Evolutionary conservation across 2,888 invertebrate genomes (phyloP).

Genomic region (Hydrotaea cyrtoneurina): DNA sequence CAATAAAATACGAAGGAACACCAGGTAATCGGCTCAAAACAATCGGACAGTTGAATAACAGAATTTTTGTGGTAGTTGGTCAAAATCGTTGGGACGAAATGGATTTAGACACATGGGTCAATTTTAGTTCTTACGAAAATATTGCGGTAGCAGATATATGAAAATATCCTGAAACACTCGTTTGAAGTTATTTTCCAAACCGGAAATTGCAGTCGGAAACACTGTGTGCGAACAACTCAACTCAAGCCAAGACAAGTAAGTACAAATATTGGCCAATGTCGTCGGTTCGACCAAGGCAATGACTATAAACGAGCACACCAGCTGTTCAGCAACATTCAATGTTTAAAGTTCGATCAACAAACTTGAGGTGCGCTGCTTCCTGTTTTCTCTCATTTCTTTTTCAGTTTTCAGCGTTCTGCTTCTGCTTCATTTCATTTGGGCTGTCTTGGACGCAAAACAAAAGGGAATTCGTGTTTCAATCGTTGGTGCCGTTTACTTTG

Average conservation of each 20-base stretch:
- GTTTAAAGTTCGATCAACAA: slow-evolving; percentile 54
- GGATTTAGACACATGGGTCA: too few relatives aligned
- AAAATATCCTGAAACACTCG: too few relatives aligned
- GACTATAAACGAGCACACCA: neutral
- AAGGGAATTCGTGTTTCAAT: slow-evolving; percentile 46
- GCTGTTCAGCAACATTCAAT: slow-evolving; percentile 30
- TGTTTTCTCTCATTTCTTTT: slow-evolving; percentile 5
- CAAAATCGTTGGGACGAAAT: too few relatives aligned
- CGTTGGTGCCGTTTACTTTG: slow-evolving; percentile 30
- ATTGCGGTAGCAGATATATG: too few relatives aligned
- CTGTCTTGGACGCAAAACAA: slow-evolving; percentile 22
- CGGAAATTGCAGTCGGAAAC: neutral
- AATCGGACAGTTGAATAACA: too few relatives aligned
- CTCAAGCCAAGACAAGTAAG: neutral
- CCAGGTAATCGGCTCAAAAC: too few relatives aligned
- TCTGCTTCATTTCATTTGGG: neutral
- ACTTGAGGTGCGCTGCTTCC: slow-evolving; percentile 50
- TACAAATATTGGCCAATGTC: slow-evolving; percentile 46
- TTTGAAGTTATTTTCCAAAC: too few relatives aligned
- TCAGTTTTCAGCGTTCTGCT: neutral
- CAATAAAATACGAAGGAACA: too few relatives aligned
- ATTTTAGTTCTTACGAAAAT: too few relatives aligned
- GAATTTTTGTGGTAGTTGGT: too few relatives aligned
- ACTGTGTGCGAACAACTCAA: neutral
- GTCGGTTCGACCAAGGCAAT: slow-evolving; percentile 15